A percentile compares a stretch with the other conserved stretches of the same genome.
Conservation (phyloP, 1,140 invertebrate genomes). For the Drosophila kurseongensis region DNA sequence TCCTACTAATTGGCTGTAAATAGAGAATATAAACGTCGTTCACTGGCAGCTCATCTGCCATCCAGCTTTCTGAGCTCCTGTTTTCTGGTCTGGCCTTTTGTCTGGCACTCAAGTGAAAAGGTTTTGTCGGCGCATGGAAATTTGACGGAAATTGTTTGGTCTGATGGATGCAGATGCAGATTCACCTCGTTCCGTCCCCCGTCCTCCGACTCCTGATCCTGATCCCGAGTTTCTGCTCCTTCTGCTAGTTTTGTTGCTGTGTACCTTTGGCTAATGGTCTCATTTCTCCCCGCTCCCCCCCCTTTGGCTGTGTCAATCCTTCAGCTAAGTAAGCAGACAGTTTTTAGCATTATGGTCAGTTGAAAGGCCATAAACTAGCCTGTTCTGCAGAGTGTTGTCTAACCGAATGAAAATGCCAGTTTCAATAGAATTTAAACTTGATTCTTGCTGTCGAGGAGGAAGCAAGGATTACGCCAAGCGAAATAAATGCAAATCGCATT, state of each 20-base stretch:
- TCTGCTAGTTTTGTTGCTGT: slow-evolving; percentile 10
- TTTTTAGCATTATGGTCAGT: slow-evolving; percentile 66
- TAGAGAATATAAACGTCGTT: slow-evolving; percentile 27
- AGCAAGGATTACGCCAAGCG: slow-evolving; percentile 49
- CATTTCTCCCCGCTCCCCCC: slow-evolving; percentile 10
- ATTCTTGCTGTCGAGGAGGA: slow-evolving; percentile 31
- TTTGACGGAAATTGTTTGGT: slow-evolving; percentile 81
- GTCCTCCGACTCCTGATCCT: slow-evolving; percentile 7
- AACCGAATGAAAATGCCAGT: slow-evolving; percentile 54
- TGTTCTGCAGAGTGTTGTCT: slow-evolving; percentile 28
- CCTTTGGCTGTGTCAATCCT: slow-evolving; percentile 33
- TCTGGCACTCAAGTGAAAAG: slow-evolving; percentile 80
- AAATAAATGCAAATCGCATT: slow-evolving; percentile 82
- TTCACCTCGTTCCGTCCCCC: background rate
- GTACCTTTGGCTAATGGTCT: slow-evolving; percentile 64
- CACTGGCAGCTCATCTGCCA: background rate
- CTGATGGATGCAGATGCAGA: slow-evolving; percentile 67
- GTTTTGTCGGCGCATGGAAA: slow-evolving; percentile 81
- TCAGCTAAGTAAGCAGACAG: slow-evolving; percentile 72
- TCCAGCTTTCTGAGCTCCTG: slow-evolving; percentile 24
- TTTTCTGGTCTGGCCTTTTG: slow-evolving; percentile 57
- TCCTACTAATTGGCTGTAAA: slow-evolving; percentile 39
- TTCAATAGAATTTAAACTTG: slow-evolving; percentile 68
- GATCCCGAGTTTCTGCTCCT: slow-evolving; percentile 4
- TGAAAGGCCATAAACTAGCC: slow-evolving; percentile 57